phyloP scores from a whole-genome alignment of 1,140 invertebrate species.

The Drosophila seguyi region DNA sequence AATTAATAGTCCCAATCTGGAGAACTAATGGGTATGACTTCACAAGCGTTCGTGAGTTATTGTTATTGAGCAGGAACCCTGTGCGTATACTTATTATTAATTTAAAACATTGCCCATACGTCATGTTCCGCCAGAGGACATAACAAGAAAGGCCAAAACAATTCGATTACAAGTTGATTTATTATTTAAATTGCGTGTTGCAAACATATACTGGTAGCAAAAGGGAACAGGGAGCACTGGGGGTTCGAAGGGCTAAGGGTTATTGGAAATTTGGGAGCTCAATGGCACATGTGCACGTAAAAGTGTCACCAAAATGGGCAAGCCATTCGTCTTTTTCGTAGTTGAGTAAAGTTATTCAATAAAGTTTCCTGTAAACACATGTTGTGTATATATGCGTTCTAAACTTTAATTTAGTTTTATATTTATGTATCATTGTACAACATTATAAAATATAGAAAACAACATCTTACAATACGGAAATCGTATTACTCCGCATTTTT shows the following conservation, averaged over 20 bases:
- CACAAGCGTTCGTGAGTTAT: constrained; percentile 6
- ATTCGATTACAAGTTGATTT: constrained; percentile 62
- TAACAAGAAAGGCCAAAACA: constrained; percentile 33
- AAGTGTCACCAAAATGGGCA: background rate
- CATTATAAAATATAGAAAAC: background rate
- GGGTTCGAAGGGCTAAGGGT: background rate
- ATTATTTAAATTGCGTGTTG: constrained; percentile 66
- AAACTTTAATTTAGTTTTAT: background rate
- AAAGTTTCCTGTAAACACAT: background rate
- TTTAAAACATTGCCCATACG: constrained; percentile 60
- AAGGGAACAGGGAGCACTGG: constrained; percentile 2
- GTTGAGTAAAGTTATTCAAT: background rate
- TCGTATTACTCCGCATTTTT: background rate
- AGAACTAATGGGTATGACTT: background rate
- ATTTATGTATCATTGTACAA: background rate
- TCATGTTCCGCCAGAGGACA: constrained; percentile 33
- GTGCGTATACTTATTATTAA: constrained; percentile 70
- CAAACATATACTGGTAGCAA: constrained; percentile 27
- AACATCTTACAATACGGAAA: background rate
- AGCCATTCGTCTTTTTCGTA: background rate
- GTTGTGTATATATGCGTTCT: background rate
- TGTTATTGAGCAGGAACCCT: background rate
- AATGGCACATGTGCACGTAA: constrained; percentile 17
- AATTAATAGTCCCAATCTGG: constrained; percentile 2
- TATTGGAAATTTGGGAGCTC: constrained; percentile 2